Evolutionary conservation across 2,113 vertebrate species (phyloP), one percentile per base, ranked within the genome.

Genomic region (Orientallactaga bullata): DNA sequence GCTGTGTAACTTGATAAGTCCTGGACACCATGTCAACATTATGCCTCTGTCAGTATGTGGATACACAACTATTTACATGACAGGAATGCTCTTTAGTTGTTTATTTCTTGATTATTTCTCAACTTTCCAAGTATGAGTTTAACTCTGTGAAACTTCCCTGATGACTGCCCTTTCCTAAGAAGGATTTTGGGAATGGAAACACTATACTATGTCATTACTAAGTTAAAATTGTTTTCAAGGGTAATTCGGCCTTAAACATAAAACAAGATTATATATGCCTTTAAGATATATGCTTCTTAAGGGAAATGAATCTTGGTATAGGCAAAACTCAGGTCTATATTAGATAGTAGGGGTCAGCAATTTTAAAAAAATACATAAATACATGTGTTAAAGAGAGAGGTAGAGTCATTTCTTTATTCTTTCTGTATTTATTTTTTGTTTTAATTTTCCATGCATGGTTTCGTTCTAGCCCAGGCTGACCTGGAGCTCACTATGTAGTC

Each of bases 161-260:
- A 32, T 92, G 39, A 89, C 16, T 18, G 65, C 3, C 18, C 18
- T 60, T 71, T 7, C 10, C 20, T 81, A 87, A 81, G 51, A 88
- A 68, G 39, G 8, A 47, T 78, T 77, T 73, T 15, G 47, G n/a
- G 24, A 79, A 23, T 28, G 86, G 11, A 68, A 23, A 17, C 81
- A n/a, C 21, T 55, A 0, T 35, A n/a, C 3, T 69, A 2, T 78
- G 16, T 11, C 2, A 18, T 39, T 71, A 47, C 8, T 35, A 7
- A 88, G 58, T 82, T 83, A 81, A 89, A 88, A 82, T 85, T 35
- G 30, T 61, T 90, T 68, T 47, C 24, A 78, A 72, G 2, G 35
- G 18, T 74, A 21, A 69, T 79, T 79, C 8, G 82, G 2, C 10
- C 12, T 55, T 55, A 55, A 55, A 55, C 55, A 55, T 55, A 55